Evolutionary conservation across 2,113 vertebrate genomes (phyloP).

Genomic region (Globicephala melas): DNA sequence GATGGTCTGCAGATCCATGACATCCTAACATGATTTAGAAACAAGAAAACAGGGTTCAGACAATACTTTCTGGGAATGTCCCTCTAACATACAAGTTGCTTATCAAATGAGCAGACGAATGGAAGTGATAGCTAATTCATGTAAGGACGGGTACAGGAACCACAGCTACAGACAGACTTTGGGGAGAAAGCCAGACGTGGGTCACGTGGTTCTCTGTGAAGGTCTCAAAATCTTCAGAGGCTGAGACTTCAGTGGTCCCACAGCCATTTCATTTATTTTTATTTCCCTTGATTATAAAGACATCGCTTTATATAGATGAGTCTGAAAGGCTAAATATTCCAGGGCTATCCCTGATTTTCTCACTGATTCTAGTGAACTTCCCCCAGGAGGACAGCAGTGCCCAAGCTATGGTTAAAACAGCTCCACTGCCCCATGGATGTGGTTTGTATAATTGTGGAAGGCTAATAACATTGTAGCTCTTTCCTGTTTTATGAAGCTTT

Average conservation of each 20-base stretch:
- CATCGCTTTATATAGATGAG: background rate
- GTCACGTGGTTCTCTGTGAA: rapidly evolving
- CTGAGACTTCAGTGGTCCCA: background rate
- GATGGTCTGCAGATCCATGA: background rate
- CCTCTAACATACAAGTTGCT: background rate
- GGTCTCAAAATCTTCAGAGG: background rate
- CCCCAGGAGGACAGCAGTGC: background rate
- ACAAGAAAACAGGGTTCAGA: background rate
- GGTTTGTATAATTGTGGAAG: background rate
- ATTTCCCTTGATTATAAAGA: background rate
- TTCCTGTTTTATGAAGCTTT: background rate
- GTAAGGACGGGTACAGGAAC: background rate
- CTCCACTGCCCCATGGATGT: background rate
- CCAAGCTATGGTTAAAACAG: background rate
- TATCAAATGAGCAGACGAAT: background rate
- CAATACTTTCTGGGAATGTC: background rate
- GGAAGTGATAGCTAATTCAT: background rate
- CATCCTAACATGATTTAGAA: background rate
- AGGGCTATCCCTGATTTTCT: background rate
- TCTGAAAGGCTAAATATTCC: background rate
- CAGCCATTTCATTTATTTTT: background rate
- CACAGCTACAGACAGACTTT: rapidly evolving
- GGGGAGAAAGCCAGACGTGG: background rate
- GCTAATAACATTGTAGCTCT: background rate
- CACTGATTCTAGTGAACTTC: background rate